Base-by-base conservation (phyloP, 2,797 vertebrate species). In the Ciconia nigra region DNA sequence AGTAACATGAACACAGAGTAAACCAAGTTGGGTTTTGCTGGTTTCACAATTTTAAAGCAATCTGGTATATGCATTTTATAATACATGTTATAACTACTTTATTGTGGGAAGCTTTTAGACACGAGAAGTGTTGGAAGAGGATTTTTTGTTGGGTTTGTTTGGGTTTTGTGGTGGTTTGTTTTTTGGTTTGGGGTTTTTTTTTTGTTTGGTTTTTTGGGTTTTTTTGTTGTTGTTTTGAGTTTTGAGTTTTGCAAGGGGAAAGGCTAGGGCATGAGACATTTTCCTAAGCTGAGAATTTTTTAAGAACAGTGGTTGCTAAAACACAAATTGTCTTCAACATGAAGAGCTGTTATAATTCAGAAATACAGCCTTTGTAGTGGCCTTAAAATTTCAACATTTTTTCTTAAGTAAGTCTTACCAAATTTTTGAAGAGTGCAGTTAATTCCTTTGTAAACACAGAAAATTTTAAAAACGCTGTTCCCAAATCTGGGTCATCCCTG, bases 361-460 rank as follows among this genome's bases (percentile, higher is more conserved):
- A 94, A 90, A 94, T 35, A 73, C 31, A 92, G 25, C 9, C 13
- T 81, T 77, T 54, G 57, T 51, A 83, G 87, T 6, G 51, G 24
- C 31, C 47, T 95, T 44, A 71, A 63, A 77, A 69, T 83, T 61
- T 44, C 54, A 74, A 54, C 29, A 46, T 18, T 20, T 87, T 92
- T 83, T 61, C 71, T 87, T 20, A 62, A 78, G 58, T 25, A 96
- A 58, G 83, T 95, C 99, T 98, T 97, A 99, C 99, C 98, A 99
- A 98, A 98, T 99, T 99, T 98, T 99, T 99, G 98, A 99, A 99
- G 96, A 99, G 99, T 13, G 99, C 99, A 4, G 99, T 99, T 96
- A 99, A 98, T 98, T 99, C 99, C 98, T 99, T 99, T 88, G 99
- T 99, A 95, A 99, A 99, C 96, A 99, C 99, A 0, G 99, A 99